These are phyloP conservation scores for Neolamprologus variostigma DNA, from an alignment of 2,113 vertebrate genomes.

Conservation along the genomic window DNA sequence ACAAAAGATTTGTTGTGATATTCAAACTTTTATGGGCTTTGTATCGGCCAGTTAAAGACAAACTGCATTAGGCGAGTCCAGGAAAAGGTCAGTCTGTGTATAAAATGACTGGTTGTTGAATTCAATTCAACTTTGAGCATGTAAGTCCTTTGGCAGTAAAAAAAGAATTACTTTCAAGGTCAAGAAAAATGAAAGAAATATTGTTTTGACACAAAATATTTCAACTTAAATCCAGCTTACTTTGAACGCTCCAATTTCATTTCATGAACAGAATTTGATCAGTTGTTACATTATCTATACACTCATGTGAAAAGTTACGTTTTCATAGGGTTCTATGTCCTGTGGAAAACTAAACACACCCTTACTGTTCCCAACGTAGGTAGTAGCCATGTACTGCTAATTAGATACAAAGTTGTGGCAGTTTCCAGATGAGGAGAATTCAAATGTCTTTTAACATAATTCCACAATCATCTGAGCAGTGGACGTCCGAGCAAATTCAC, in stretches of 20 bases:
- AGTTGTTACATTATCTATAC: neutral
- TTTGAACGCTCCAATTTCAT: neutral
- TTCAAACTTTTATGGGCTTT: neutral
- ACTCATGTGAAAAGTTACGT: neutral
- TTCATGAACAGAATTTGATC: neutral
- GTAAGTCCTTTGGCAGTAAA: neutral
- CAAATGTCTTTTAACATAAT: neutral
- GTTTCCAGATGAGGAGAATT: neutral
- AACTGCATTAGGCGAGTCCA: neutral
- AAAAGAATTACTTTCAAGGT: neutral
- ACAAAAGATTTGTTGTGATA: neutral
- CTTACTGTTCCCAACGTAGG: neutral
- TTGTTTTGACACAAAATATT: neutral
- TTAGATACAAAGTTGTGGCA: neutral
- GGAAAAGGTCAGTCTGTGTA: neutral
- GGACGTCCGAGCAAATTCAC: neutral
- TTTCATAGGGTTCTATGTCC: neutral
- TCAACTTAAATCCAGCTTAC: neutral
- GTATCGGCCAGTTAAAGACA: neutral
- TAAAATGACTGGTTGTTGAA: neutral
- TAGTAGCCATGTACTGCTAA: neutral
- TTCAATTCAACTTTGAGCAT: neutral
- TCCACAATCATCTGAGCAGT: neutral
- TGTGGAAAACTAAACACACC: neutral
- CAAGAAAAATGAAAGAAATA: neutral